These are phyloP conservation scores for Lagorchestes hirsutus DNA, from an alignment of 2,797 vertebrate species.

Conservation along the genomic window DNA sequence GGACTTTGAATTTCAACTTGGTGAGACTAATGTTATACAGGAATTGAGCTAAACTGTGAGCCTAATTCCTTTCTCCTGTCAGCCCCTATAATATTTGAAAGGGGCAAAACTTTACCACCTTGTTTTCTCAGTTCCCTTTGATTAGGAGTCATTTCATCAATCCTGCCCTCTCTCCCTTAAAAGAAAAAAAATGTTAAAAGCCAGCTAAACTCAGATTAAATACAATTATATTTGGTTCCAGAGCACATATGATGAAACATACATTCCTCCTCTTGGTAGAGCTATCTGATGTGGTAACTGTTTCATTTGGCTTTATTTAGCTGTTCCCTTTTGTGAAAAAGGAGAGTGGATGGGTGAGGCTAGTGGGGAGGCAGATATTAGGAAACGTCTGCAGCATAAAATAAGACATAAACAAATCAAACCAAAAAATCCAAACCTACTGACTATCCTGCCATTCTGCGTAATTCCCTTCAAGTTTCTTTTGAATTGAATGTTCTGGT, in stretches of 20 bases:
- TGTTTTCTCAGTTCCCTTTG: not conserved
- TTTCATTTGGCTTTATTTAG: slow-evolving; percentile 1
- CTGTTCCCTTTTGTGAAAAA: not conserved
- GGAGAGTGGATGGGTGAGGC: not conserved
- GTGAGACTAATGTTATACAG: not conserved
- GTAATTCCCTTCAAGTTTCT: slow-evolving; percentile 15
- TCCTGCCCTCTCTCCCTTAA: not conserved
- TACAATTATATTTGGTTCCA: not conserved
- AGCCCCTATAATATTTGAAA: not conserved
- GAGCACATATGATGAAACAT: not conserved
- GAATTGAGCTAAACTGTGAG: not conserved
- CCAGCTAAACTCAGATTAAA: not conserved
- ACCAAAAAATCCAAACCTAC: not conserved
- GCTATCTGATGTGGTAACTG: not conserved
- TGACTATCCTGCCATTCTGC: not conserved
- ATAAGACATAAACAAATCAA: not conserved
- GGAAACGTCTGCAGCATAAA: not conserved
- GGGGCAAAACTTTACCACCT: not conserved
- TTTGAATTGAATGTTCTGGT: not conserved
- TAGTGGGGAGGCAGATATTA: not conserved
- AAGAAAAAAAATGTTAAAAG: not conserved
- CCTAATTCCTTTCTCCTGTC: not conserved
- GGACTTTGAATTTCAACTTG: not conserved
- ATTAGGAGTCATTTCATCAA: not conserved
- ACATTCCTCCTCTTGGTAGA: not conserved